phyloP scores from a whole-genome alignment of 1,140 invertebrate species.

The Hetaerina americana region DNA sequence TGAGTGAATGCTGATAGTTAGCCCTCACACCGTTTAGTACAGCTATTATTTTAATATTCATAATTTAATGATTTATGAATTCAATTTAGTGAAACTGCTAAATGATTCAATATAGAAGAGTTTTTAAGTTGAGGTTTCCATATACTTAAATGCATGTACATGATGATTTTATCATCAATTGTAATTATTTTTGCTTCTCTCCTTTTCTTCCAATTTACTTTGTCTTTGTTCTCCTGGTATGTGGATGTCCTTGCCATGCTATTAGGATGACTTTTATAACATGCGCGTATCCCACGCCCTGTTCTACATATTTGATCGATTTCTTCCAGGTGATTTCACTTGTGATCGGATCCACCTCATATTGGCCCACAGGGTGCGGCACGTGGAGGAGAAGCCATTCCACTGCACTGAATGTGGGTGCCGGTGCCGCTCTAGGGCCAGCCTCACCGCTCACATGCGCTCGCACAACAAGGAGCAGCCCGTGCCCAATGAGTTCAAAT shows the following conservation, averaged over 20 bases:
- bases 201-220: not conserved
- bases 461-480: slow-evolving; percentile 27
- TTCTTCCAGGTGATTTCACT: slow-evolving; percentile 21
- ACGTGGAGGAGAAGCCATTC: slow-evolving; percentile 38
- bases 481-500: slow-evolving; percentile 17
- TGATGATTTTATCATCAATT: too few species aligned
- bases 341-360: slow-evolving; percentile 38
- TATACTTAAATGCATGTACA: too few species aligned
- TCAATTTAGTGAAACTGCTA: too few species aligned
- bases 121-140: too few species aligned
- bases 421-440: slow-evolving; percentile 20
- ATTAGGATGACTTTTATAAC: not conserved
- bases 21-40: too few species aligned
- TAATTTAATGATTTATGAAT: too few species aligned
- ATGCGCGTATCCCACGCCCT: not conserved
- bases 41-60: too few species aligned
- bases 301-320: not conserved
- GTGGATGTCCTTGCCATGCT: not conserved
- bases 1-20: too few species aligned
- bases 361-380: slow-evolving; percentile 37
- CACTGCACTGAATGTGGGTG: slow-evolving; percentile 23
- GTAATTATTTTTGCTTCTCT: not conserved
- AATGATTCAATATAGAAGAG: too few species aligned
- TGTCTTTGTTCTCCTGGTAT: too few species aligned
- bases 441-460: slow-evolving; percentile 24